phyloP scores from a whole-genome alignment of 2,113 vertebrate genomes.

The Microcebus tavaratra region DNA sequence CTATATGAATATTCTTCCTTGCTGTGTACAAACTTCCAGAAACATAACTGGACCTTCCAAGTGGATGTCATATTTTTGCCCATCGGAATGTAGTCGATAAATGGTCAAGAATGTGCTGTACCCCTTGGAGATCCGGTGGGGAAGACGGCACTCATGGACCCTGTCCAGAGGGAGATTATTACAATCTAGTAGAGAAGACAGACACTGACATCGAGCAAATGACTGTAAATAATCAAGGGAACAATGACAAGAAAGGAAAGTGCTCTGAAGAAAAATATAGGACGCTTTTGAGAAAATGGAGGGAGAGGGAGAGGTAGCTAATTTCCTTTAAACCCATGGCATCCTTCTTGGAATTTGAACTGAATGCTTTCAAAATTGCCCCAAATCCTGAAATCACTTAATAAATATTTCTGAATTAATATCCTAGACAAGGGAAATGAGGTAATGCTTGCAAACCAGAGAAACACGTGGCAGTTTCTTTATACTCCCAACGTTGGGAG shows the following conservation, averaged over 20 bases:
- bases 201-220: neutral
- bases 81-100: neutral
- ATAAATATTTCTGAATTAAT: conserved; percentile 77
- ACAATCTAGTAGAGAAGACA: conserved; percentile 11
- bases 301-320: conserved; percentile 4
- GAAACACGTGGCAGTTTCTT: conserved; percentile 60
- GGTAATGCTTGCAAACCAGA: conserved; percentile 69
- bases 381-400: conserved; percentile 74
- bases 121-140: neutral
- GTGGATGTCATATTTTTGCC: neutral
- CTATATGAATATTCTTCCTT: neutral
- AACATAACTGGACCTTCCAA: neutral
- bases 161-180: conserved; percentile 26
- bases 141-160: neutral
- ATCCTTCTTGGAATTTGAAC: conserved; percentile 65
- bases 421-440: conserved; percentile 72
- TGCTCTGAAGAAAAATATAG: conserved; percentile 10
- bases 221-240: conserved; percentile 37
- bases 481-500: conserved; percentile 34
- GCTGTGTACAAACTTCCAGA: conserved; percentile 14
- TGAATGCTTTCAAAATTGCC: conserved; percentile 69
- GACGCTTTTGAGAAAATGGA: conserved; percentile 49
- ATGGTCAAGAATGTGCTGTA: neutral
- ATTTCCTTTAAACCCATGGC: conserved; percentile 66
- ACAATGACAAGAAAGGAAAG: conserved; percentile 26